Evolutionary conservation across 2,797 vertebrate species (phyloP).

Genomic region (Rousettus madagascariensis): DNA sequence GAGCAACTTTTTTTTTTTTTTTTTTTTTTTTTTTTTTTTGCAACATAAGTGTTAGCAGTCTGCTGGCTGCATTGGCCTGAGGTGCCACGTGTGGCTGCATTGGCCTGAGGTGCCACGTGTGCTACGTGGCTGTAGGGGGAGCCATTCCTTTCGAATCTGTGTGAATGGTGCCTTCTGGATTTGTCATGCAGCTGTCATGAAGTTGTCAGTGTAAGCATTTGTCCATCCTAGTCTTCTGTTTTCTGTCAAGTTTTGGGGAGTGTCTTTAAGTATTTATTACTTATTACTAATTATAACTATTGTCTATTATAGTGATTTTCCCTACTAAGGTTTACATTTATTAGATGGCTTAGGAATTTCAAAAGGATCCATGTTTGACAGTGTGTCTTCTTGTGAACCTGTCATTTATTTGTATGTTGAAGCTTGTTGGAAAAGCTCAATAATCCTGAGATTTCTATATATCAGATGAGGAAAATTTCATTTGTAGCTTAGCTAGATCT

Average conservation of each 20-base stretch:
- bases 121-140: no score
- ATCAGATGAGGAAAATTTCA: constrained; percentile 65
- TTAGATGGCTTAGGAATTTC: not conserved
- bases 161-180: not conserved
- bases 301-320: not conserved
- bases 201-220: not conserved
- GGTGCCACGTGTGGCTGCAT: not conserved
- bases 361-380: not conserved
- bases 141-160: not conserved
- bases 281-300: not conserved
- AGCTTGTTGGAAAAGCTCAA: constrained; percentile 35
- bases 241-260: not conserved
- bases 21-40: not conserved
- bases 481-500: constrained; percentile 27
- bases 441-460: constrained; percentile 41
- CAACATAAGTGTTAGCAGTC: not conserved
- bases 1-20: not conserved
- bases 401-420: not conserved
- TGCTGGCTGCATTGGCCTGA: not conserved
- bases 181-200: not conserved
- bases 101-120: not conserved
- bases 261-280: not conserved
- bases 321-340: not conserved
- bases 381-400: not conserved
- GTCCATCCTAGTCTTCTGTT: not conserved